Evolutionary conservation across 2,888 invertebrate species (phyloP).

Genomic region (Trileptium ribeirensis): DNA sequence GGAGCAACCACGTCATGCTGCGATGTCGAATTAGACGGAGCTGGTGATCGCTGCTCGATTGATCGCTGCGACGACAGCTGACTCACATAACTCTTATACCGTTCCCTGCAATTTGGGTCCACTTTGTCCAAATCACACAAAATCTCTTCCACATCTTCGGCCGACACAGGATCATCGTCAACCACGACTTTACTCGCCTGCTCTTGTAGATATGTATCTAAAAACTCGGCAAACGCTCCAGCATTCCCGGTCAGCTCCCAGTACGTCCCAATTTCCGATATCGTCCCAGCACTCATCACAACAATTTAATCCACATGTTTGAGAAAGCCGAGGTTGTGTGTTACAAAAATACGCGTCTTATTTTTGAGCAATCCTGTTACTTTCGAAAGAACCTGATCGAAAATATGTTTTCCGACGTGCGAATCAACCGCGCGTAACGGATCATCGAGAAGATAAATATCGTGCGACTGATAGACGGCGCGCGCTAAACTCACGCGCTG

Average conservation of each 20-base stretch:
- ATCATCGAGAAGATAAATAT: slow-evolving; percentile 88
- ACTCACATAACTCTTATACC: neutral
- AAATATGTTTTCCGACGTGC: slow-evolving; percentile 94
- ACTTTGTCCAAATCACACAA: slow-evolving; percentile 43
- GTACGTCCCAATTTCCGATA: slow-evolving; percentile 84
- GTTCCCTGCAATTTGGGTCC: slow-evolving; percentile 37
- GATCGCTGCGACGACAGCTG: too few relatives aligned
- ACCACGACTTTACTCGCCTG: slow-evolving; percentile 49
- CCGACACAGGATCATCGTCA: slow-evolving; percentile 33
- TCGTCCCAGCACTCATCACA: slow-evolving; percentile 75
- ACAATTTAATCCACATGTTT: slow-evolving; percentile 81
- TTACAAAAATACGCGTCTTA: slow-evolving; percentile 78
- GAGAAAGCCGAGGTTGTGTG: slow-evolving; percentile 86
- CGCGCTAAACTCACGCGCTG: slow-evolving; percentile 82
- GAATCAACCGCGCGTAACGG: slow-evolving; percentile 89
- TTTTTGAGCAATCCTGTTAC: slow-evolving; percentile 54
- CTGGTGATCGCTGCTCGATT: too few relatives aligned
- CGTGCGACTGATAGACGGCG: slow-evolving; percentile 78
- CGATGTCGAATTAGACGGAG: too few relatives aligned
- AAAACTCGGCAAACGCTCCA: slow-evolving; percentile 59
- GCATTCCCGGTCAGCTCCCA: slow-evolving; percentile 74
- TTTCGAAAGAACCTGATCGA: slow-evolving; percentile 82
- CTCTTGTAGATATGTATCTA: slow-evolving; percentile 55
- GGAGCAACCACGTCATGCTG: too few relatives aligned
- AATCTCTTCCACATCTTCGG: slow-evolving; percentile 42